phyloP scores from a whole-genome alignment of 2,888 invertebrate genomes.

The Parapristionchus giblindavisi region DNA sequence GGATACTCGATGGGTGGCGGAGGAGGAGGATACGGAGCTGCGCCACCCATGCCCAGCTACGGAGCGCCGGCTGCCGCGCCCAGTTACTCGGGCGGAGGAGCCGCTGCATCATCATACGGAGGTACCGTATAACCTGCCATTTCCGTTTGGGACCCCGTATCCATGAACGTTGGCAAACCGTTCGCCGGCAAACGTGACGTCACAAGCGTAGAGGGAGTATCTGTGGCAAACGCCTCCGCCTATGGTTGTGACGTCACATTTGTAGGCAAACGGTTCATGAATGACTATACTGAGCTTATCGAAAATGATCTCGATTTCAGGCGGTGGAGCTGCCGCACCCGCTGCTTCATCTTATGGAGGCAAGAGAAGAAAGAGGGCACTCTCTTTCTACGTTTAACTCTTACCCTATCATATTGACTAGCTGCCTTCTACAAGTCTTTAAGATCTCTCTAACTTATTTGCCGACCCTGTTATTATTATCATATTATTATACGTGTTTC shows the following conservation, averaged over 20 bases:
- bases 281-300: too few relatives aligned
- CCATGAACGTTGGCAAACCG: too few relatives aligned
- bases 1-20: conserved; percentile 35
- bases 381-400: conserved; percentile 31
- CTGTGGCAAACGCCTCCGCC: too few relatives aligned
- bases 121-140: not conserved
- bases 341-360: conserved; percentile 32
- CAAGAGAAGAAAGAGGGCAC: conserved; percentile 31
- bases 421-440: not conserved
- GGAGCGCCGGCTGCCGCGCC: not conserved
- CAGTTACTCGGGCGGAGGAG: too few relatives aligned
- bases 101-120: conserved; percentile 28
- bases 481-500: conserved; percentile 1
- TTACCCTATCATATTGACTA: not conserved
- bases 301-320: too few relatives aligned
- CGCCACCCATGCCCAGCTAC: conserved; percentile 26
- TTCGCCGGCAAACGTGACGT: too few relatives aligned
- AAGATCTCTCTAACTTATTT: not conserved
- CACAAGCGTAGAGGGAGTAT: too few relatives aligned
- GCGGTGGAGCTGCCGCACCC: not conserved
- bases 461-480: conserved; percentile 7
- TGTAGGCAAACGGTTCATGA: too few relatives aligned
- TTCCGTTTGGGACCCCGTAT: too few relatives aligned
- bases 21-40: conserved; percentile 35
- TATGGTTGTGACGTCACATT: too few relatives aligned